Evolutionary conservation across 2,888 invertebrate species (phyloP).

Genomic region (Apamea crenata): DNA sequence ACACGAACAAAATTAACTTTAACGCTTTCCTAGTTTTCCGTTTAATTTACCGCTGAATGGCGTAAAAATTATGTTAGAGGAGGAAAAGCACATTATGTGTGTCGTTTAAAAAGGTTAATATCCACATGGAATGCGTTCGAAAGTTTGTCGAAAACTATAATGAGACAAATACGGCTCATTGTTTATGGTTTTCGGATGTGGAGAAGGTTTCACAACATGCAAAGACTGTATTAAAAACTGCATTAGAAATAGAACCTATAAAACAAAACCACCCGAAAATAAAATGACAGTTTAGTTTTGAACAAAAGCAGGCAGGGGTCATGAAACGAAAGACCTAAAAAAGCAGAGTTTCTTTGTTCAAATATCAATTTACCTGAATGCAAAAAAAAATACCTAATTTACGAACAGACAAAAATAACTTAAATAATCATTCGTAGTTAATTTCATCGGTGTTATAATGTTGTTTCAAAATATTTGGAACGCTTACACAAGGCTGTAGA

Average conservation of each 20-base stretch:
- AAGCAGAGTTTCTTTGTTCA: neutral
- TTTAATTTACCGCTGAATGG: slow-evolving; percentile 38
- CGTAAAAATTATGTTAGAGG: slow-evolving; percentile 37
- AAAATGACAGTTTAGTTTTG: neutral
- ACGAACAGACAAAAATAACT: neutral
- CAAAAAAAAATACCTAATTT: too few relatives aligned
- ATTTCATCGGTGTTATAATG: neutral
- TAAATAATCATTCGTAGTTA: neutral
- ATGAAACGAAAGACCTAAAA: neutral
- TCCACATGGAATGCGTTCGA: slow-evolving; percentile 3
- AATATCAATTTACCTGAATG: neutral
- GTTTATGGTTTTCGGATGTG: slow-evolving; percentile 19
- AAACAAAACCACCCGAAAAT: neutral
- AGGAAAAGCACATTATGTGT: slow-evolving; percentile 29
- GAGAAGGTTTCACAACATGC: slow-evolving; percentile 4
- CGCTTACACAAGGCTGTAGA: neutral
- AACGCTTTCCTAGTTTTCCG: slow-evolving; percentile 57
- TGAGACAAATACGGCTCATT: slow-evolving; percentile 16
- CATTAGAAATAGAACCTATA: neutral
- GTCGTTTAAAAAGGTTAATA: slow-evolving; percentile 29
- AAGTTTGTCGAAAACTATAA: slow-evolving; percentile 35
- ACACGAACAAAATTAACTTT: slow-evolving; percentile 73
- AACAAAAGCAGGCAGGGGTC: too few relatives aligned
- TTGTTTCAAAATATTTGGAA: slow-evolving; percentile 2
- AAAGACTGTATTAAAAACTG: neutral